phyloP scores from a whole-genome alignment of 1,140 invertebrate species.

The Brachystomella parvula region DNA sequence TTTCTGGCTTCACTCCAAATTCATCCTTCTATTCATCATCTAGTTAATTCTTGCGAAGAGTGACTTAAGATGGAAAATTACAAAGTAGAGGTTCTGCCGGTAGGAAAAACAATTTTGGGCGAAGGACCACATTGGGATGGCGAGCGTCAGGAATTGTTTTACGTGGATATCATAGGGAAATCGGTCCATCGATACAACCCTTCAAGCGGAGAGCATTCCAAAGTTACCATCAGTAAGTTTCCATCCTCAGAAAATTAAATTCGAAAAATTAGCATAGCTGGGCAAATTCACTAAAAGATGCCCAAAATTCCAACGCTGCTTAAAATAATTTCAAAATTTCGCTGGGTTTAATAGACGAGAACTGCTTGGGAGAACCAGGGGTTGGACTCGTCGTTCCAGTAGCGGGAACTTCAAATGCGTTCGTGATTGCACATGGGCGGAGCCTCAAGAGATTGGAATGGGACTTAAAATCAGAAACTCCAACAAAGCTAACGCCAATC shows the following conservation, averaged over 20 bases:
- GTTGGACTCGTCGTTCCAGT: constrained; percentile 43
- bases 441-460: constrained; percentile 33
- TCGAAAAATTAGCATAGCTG: not conserved
- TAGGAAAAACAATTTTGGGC: constrained; percentile 21
- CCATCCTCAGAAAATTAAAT: constrained; percentile 5
- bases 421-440: constrained; percentile 37
- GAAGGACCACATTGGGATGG: constrained; percentile 47
- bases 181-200: constrained; percentile 42
- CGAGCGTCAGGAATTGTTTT: constrained; percentile 40
- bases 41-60: not conserved
- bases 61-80: constrained; percentile 7
- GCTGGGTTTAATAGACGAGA: not conserved
- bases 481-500: constrained; percentile 29
- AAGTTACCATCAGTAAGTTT: constrained; percentile 23
- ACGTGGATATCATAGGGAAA: constrained; percentile 44
- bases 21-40: too few species aligned
- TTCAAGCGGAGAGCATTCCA: constrained; percentile 35
- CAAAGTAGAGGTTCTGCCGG: constrained; percentile 5
- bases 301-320: too few species aligned
- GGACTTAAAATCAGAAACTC: constrained; percentile 39
- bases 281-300: too few species aligned
- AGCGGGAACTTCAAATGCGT: constrained; percentile 34
- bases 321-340: too few species aligned
- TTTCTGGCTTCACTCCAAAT: too few species aligned
- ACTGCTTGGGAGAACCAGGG: constrained; percentile 10